These are phyloP conservation scores for Odontamblyopus rebecca DNA, from an alignment of 2,797 vertebrate genomes.

Conservation along the genomic window DNA sequence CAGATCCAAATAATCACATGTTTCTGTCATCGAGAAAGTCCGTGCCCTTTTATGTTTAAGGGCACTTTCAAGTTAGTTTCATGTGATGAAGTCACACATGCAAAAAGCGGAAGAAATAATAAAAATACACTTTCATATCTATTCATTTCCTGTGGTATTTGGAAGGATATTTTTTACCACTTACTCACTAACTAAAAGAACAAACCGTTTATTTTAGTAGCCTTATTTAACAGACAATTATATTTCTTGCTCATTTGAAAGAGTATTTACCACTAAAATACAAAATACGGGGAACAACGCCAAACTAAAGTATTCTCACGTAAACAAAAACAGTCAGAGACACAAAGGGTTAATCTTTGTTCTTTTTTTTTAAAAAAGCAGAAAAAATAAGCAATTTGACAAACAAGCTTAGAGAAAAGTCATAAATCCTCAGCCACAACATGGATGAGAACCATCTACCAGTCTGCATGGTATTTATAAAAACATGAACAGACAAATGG, in stretches of 20 bases:
- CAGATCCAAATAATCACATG: background rate
- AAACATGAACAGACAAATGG: slow-evolving; percentile 39
- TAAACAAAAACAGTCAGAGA: slow-evolving; percentile 54
- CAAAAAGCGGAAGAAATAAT: slow-evolving; percentile 48
- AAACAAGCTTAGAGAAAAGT: slow-evolving; percentile 62
- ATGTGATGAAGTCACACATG: no score
- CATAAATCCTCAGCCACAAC: slow-evolving; percentile 33
- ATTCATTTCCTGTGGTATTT: background rate
- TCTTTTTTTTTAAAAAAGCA: slow-evolving; percentile 66
- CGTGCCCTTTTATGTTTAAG: background rate
- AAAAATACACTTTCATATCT: slow-evolving; percentile 37
- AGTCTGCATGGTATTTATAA: slow-evolving; percentile 28
- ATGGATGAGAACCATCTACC: slow-evolving; percentile 36
- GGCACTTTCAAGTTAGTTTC: background rate
- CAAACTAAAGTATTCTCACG: background rate
- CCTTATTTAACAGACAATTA: background rate
- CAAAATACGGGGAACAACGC: background rate
- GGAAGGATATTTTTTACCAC: background rate
- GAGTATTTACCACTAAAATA: background rate
- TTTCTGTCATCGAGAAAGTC: background rate
- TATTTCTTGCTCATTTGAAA: background rate
- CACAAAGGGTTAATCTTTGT: slow-evolving; percentile 37
- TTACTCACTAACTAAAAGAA: background rate
- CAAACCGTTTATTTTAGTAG: background rate
- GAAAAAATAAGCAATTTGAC: slow-evolving; percentile 66